Evolutionary conservation across 2,888 invertebrate genomes (phyloP), one percentile per base, ranked within the genome.

Genomic region (Coleophora deauratella): DNA sequence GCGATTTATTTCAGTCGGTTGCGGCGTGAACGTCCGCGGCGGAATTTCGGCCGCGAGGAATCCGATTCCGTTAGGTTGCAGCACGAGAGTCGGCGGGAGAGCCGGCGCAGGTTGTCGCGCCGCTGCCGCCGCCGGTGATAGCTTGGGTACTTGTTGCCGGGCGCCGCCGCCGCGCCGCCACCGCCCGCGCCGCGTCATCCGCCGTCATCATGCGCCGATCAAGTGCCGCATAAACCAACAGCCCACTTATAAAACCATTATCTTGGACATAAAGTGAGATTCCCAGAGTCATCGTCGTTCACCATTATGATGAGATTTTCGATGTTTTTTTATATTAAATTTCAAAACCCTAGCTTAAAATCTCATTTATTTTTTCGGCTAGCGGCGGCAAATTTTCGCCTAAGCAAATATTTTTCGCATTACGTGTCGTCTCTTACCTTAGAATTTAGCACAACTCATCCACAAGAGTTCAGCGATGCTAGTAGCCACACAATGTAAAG

Each of bases 1-100:
- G 75, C 80, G 77, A 79, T 80, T 82, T 82, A 84, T 84, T 84
- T 84, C 79, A 84, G 82, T 80, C 80, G 69, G 74, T 72, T 68
- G 79, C 60, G 69, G 70, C 81, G 82, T 84, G 84, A 84, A 84
- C 59, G 84, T 74, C 80, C 82, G 74, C 81, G 56, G 62, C 62
- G 82, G 82, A 80, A 84, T 82, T 84, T 84, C 66, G 81, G 80
- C 67, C 75, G 73, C 69, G 67, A 75, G 77, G 81, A 76, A 79
- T 79, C 78, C 55, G 66, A 75, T 76, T 70, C 81, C 79, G 82
- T 82, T 81, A 81, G 71, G 60, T 71, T 66, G 71, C 59, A 61
- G 50, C 57, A 61, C 51, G 57, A 59, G 57, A 50, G 55, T 43
- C 46, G 51, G 46, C 51, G 48, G 50, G 34, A 40, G 14, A 14